phyloP scores from a whole-genome alignment of 2,888 invertebrate species.

The Cryptocephalus primarius region DNA sequence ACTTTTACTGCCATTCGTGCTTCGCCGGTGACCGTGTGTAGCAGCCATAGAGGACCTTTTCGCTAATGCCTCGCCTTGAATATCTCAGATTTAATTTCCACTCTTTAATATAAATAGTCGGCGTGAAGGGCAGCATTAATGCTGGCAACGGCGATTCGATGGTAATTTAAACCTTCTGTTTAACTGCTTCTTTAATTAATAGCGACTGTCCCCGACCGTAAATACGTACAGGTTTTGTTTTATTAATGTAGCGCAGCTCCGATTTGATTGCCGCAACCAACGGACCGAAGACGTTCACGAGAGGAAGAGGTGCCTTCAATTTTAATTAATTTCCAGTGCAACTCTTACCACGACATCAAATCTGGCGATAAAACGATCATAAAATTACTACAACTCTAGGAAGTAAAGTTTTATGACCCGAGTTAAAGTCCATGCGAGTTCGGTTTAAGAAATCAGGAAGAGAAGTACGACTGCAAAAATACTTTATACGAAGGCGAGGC shows the following conservation, averaged over 20 bases:
- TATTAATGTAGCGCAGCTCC: conserved; percentile 8
- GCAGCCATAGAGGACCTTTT: conserved; percentile 20
- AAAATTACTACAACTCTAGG: too few relatives aligned
- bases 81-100: conserved; percentile 33
- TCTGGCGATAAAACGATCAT: too few relatives aligned
- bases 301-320: too few relatives aligned
- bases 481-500: too few relatives aligned
- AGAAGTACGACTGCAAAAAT: too few relatives aligned
- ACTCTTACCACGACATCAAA: too few relatives aligned
- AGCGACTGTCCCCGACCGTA: conserved; percentile 4
- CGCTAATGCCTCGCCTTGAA: conserved; percentile 27
- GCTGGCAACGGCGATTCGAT: conserved; percentile 14
- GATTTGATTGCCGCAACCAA: too few relatives aligned
- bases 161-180: conserved; percentile 19
- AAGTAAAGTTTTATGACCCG: too few relatives aligned
- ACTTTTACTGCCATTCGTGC: conserved; percentile 36
- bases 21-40: conserved; percentile 17
- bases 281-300: too few relatives aligned
- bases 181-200: conserved; percentile 19
- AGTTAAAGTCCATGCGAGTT: too few relatives aligned
- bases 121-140: conserved; percentile 21
- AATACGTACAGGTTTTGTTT: conserved; percentile 14
- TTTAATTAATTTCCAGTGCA: too few relatives aligned
- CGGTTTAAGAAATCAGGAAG: too few relatives aligned
- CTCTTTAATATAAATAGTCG: conserved; percentile 28